These are phyloP conservation scores for Metacarcinus magister DNA, from an alignment of 2,888 invertebrate species.

Conservation along the genomic window DNA sequence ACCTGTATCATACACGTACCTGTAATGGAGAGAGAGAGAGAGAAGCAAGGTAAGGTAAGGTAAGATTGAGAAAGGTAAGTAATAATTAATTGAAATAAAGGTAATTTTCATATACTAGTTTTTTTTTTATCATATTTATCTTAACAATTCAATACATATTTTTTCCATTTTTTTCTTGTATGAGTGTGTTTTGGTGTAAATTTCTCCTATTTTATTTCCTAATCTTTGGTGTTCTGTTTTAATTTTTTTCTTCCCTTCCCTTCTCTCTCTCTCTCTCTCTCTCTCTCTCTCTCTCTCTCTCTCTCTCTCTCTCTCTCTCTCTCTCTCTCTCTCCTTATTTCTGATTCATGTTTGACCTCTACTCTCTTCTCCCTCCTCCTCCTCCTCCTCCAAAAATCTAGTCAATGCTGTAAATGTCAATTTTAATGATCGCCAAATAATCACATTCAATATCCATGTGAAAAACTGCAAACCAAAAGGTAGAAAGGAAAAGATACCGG, in stretches of 20 bases:
- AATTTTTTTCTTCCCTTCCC: neutral
- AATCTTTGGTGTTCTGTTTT: neutral
- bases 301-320: neutral
- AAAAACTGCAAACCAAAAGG: too few species aligned
- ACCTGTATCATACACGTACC: too few species aligned
- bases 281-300: neutral
- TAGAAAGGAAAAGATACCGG: too few species aligned
- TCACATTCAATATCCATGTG: too few species aligned
- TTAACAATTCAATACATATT: neutral
- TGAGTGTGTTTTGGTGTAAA: neutral
- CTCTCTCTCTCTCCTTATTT: neutral
- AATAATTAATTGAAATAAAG: too few species aligned
- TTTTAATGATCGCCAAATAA: too few species aligned
- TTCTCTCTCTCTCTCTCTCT: neutral
- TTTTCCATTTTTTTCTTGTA: neutral
- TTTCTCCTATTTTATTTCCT: neutral
- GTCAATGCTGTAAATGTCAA: too few species aligned
- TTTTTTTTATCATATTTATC: neutral
- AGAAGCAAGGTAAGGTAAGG: too few species aligned
- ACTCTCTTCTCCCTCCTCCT: neutral
- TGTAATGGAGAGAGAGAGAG: too few species aligned
- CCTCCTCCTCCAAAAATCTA: neutral
- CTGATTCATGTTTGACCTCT: neutral
- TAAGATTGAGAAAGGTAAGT: too few species aligned
- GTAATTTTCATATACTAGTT: too few species aligned